phyloP scores from a whole-genome alignment of 2,888 invertebrate species.

The Smittia sp. region DNA sequence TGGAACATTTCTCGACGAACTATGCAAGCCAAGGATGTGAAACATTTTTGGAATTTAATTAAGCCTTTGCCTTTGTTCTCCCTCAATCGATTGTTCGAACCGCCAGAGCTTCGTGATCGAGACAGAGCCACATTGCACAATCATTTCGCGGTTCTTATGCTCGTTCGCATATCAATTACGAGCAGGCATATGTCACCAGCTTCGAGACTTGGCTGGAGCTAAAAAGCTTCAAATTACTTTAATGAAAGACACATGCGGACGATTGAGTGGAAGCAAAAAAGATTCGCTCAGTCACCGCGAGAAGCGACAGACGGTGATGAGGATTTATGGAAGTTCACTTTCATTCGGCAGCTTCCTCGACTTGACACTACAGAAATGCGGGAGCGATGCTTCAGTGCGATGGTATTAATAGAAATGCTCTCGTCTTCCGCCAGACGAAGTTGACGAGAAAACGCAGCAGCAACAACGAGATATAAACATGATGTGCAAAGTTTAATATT shows the following conservation, averaged over 20 bases:
- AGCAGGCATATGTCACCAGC: no score
- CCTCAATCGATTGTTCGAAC: not conserved
- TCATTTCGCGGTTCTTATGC: not conserved
- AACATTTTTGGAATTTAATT: conserved; percentile 4
- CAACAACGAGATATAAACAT: not conserved
- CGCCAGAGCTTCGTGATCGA: not conserved
- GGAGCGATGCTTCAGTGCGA: not conserved
- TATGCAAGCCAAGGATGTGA: not conserved
- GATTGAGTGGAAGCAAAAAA: not conserved
- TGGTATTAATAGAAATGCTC: not conserved
- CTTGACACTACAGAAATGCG: not conserved
- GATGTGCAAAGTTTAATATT: not conserved
- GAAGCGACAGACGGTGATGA: not conserved
- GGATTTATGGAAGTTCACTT: not conserved
- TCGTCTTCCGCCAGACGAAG: not conserved
- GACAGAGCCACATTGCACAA: not conserved
- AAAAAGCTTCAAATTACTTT: conserved; percentile 1
- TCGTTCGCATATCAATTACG: not conserved
- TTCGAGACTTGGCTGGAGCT: no score
- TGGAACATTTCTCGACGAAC: not conserved
- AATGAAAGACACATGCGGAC: conserved; percentile 10
- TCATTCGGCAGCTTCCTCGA: not conserved
- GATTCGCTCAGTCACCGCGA: not conserved
- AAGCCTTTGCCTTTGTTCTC: not conserved
- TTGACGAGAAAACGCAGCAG: not conserved